These are phyloP conservation scores for Kryptopterus vitreolus DNA, from an alignment of 2,797 vertebrate genomes.

Conservation along the genomic window DNA sequence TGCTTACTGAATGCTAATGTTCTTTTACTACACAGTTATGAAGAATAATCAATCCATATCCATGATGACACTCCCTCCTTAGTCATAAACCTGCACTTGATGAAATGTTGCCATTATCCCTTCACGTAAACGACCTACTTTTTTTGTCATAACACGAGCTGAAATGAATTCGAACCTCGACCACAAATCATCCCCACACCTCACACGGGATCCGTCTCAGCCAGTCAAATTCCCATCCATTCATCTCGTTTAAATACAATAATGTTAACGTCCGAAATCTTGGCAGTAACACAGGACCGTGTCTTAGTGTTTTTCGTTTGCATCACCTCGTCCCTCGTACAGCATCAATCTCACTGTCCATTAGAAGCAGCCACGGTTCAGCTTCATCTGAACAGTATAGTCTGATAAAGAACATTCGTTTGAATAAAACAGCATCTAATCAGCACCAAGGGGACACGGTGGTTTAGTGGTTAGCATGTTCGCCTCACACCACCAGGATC, in stretches of 20 bases:
- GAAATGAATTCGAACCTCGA: conserved; percentile 14
- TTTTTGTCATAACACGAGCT: conserved; percentile 25
- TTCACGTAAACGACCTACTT: conserved; percentile 9
- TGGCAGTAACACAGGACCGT: conserved; percentile 22
- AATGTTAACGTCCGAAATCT: not conserved
- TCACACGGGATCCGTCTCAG: conserved; percentile 1
- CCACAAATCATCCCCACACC: not conserved
- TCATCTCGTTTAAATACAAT: conserved; percentile 20
- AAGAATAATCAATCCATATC: conserved; percentile 29
- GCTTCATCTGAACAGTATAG: conserved; percentile 65
- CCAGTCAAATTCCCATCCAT: conserved; percentile 1
- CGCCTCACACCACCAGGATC: too few species aligned
- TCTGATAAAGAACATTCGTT: conserved; percentile 62
- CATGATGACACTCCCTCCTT: not conserved
- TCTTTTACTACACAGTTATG: conserved; percentile 4
- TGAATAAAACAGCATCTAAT: conserved; percentile 39
- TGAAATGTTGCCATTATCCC: conserved; percentile 20
- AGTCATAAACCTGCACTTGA: not conserved
- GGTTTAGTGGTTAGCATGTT: too few species aligned
- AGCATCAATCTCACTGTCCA: conserved; percentile 53
- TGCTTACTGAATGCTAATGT: conserved; percentile 28
- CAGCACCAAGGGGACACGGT: too few species aligned
- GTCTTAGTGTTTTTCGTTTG: conserved; percentile 31
- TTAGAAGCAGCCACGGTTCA: conserved; percentile 65
- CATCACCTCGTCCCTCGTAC: conserved; percentile 31